Percentiles rank a stretch among this genome's conserved stretches.
phyloP scores from a whole-genome alignment of 30 jellyfish, hydroid and myxozoan genomes.

The Clytia hemisphaerica region DNA sequence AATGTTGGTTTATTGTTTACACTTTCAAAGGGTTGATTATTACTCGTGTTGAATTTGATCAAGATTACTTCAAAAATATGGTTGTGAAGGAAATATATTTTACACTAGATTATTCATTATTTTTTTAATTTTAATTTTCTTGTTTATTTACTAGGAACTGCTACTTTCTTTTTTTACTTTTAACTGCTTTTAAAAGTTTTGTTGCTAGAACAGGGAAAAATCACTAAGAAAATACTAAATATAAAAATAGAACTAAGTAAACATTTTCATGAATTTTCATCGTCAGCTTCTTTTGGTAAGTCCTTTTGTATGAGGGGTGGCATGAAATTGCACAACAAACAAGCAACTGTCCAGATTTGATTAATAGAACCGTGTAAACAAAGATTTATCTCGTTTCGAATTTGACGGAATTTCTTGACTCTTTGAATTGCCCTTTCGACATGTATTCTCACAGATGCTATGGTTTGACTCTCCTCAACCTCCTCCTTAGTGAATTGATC shows the following conservation, averaged over 20 bases:
- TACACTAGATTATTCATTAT: too few relatives aligned
- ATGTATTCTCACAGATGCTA: constrained; percentile 34
- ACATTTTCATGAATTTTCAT: too few relatives aligned
- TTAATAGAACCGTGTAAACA: constrained; percentile 5
- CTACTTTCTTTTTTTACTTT: too few relatives aligned
- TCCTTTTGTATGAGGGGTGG: neutral
- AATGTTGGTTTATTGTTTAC: constrained; percentile 20
- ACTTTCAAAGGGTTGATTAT: constrained; percentile 36
- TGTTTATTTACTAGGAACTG: too few relatives aligned
- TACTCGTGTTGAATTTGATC: constrained; percentile 19
- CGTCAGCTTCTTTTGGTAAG: too few relatives aligned
- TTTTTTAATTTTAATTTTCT: too few relatives aligned
- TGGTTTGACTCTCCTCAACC: constrained; percentile 28
- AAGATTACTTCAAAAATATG: constrained; percentile 8
- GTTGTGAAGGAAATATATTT: neutral
- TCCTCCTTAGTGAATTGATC: constrained; percentile 35
- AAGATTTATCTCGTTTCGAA: constrained; percentile 2
- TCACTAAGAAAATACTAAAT: too few relatives aligned
- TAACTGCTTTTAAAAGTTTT: too few relatives aligned
- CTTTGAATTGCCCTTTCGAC: constrained; percentile 38
- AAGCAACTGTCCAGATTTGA: constrained; percentile 6
- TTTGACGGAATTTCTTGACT: constrained; percentile 1
- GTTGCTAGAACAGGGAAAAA: too few relatives aligned
- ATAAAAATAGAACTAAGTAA: too few relatives aligned
- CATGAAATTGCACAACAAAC: constrained; percentile 17